phyloP scores from a whole-genome alignment of 2,113 vertebrate species.

The Phocoena phocoena region DNA sequence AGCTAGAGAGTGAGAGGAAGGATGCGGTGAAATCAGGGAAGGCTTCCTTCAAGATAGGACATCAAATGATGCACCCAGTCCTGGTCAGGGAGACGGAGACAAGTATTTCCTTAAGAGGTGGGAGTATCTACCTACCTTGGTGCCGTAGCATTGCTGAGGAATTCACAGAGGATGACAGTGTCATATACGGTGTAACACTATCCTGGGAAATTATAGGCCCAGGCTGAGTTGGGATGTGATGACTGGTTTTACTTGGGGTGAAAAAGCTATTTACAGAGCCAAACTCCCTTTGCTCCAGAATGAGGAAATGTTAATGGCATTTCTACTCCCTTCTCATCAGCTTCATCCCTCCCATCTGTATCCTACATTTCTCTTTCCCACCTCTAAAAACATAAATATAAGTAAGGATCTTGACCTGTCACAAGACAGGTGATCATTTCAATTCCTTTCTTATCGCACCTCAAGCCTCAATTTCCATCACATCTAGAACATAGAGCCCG shows the following conservation, averaged over 20 bases:
- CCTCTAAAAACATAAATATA: not conserved
- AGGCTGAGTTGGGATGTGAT: not conserved
- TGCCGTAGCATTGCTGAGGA: not conserved
- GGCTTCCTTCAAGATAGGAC: not conserved
- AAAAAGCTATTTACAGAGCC: not conserved
- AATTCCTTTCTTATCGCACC: not conserved
- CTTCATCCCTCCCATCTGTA: not conserved
- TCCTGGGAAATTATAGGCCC: not conserved
- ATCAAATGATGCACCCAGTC: not conserved
- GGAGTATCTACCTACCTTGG: not conserved
- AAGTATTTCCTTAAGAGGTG: not conserved
- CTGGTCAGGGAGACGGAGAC: not conserved
- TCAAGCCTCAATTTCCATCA: not conserved
- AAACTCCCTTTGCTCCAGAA: not conserved
- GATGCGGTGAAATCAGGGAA: not conserved
- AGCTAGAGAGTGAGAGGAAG: not conserved
- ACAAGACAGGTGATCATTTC: not conserved
- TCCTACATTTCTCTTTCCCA: not conserved
- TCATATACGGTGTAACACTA: rapidly evolving
- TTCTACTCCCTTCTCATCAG: not conserved
- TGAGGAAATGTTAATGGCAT: not conserved
- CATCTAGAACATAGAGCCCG: not conserved
- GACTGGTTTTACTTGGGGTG: not conserved
- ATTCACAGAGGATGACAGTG: not conserved
- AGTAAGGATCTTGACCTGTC: not conserved